phyloP scores from a whole-genome alignment of 2,797 vertebrate species.

The Sphaeramia orbicularis region DNA sequence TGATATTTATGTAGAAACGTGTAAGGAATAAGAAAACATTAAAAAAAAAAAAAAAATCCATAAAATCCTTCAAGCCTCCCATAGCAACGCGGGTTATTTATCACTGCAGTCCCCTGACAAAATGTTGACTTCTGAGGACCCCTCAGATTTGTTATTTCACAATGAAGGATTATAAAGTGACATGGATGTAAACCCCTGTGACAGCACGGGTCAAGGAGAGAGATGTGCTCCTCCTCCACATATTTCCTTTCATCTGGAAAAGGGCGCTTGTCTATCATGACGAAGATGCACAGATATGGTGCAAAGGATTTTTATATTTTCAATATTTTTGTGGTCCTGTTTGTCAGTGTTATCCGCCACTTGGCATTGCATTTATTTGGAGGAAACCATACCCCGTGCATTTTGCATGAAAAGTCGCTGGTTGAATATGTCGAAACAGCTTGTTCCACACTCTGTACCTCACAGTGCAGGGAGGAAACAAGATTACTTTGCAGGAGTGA shows the following conservation, averaged over 20 bases:
- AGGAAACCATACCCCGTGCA: not conserved
- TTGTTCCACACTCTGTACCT: constrained; percentile 12
- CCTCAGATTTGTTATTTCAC: constrained; percentile 40
- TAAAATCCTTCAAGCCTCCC: constrained; percentile 4
- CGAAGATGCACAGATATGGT: constrained; percentile 12
- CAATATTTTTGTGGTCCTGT: constrained; percentile 9
- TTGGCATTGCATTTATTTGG: constrained; percentile 22
- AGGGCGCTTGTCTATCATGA: not conserved
- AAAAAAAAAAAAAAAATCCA: constrained; percentile 1
- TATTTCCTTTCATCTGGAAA: constrained; percentile 42
- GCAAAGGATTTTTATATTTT: constrained; percentile 18
- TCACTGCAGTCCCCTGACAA: constrained; percentile 32
- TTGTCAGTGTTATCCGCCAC: constrained; percentile 16
- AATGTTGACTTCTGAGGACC: constrained; percentile 38
- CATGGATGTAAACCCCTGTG: constrained; percentile 41
- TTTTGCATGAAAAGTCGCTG: constrained; percentile 21
- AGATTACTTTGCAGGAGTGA: constrained; percentile 39
- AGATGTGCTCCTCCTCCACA: constrained; percentile 24
- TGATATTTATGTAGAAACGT: not conserved
- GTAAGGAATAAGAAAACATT: no score
- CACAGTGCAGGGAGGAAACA: constrained; percentile 22
- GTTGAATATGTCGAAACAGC: constrained; percentile 25
- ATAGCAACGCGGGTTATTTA: constrained; percentile 27
- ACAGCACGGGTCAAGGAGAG: constrained; percentile 54
- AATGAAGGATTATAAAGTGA: constrained; percentile 40